These are phyloP conservation scores for Doryteuthis pealeii DNA, from an alignment of 1,140 invertebrate genomes.

Conservation along the genomic window DNA sequence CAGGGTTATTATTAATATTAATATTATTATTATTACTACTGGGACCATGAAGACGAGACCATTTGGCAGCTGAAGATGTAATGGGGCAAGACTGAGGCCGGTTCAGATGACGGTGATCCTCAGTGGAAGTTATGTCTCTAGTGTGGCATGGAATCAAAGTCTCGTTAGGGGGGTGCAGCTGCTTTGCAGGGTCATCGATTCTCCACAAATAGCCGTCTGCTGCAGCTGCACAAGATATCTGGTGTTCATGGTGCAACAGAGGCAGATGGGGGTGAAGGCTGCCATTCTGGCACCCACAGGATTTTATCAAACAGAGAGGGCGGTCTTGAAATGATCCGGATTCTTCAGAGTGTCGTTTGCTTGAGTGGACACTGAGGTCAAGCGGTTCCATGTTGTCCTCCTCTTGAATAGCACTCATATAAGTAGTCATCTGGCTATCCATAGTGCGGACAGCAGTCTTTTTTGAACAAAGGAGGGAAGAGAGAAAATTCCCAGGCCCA, in stretches of 20 bases:
- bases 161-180: too few species aligned
- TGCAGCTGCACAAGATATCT: too few species aligned
- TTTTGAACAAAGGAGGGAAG: too few species aligned
- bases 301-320: slow-evolving; percentile 1
- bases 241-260: too few species aligned
- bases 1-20: neutral
- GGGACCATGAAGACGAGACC: neutral
- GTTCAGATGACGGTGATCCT: neutral
- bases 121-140: too few species aligned
- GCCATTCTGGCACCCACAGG: neutral
- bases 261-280: too few species aligned
- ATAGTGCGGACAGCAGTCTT: neutral
- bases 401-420: neutral
- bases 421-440: neutral
- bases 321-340: neutral
- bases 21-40: too few species aligned
- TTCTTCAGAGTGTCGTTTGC: neutral
- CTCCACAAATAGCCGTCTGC: too few species aligned
- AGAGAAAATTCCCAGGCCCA: too few species aligned
- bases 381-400: slow-evolving; percentile 5
- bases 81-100: slow-evolving; percentile 3
- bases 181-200: too few species aligned
- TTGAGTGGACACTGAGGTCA: neutral
- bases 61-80: neutral
- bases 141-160: too few species aligned